Evolutionary conservation across 1,140 invertebrate species (phyloP).

Genomic region (Bombus fervidus): DNA sequence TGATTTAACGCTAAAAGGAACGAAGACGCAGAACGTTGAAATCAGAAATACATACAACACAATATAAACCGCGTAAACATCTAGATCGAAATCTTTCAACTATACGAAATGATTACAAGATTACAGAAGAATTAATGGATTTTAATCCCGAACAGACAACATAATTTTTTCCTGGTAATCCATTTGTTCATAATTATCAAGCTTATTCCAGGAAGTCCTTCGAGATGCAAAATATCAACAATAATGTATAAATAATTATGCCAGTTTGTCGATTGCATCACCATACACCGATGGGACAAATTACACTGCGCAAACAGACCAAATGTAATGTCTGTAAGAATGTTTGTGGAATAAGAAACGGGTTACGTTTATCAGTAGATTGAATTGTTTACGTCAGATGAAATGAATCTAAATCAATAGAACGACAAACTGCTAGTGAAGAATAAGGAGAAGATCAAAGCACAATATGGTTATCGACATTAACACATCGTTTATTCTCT

Average conservation of each 20-base stretch:
- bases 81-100: neutral
- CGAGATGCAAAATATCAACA: neutral
- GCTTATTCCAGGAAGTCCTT: neutral
- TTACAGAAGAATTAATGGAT: neutral
- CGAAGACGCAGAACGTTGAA: neutral
- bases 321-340: too few relatives aligned
- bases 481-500: neutral
- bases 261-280: neutral
- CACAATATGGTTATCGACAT: constrained; percentile 7
- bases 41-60: neutral
- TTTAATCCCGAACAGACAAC: neutral
- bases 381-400: neutral
- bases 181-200: neutral
- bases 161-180: neutral
- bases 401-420: neutral
- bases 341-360: neutral
- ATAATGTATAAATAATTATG: neutral
- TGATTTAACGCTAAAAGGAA: neutral
- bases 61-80: neutral
- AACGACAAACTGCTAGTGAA: neutral
- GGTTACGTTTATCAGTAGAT: neutral
- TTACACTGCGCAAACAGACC: neutral
- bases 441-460: constrained; percentile 24
- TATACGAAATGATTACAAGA: neutral
- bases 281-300: neutral